These are phyloP conservation scores for Tachysurus fulvidraco DNA, from an alignment of 2,113 vertebrate genomes.

Conservation along the genomic window DNA sequence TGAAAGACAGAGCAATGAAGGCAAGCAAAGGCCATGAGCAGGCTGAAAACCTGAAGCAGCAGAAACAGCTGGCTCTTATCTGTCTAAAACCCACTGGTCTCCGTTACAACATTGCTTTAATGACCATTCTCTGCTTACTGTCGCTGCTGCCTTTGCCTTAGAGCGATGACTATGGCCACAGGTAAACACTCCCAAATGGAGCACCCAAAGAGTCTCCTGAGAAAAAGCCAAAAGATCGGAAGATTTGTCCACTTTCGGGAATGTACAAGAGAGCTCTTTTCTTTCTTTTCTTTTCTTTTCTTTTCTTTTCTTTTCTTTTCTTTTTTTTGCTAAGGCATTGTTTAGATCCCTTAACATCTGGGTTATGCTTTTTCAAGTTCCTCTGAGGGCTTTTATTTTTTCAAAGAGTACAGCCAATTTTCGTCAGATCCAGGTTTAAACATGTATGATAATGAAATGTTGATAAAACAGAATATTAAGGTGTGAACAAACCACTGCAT, in stretches of 20 bases:
- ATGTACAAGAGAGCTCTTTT: slow-evolving; percentile 1
- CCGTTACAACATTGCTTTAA: slow-evolving; percentile 51
- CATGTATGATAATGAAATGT: slow-evolving; percentile 22
- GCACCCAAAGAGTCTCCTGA: slow-evolving; percentile 46
- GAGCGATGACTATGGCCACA: slow-evolving; percentile 52
- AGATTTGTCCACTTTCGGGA: slow-evolving; percentile 26
- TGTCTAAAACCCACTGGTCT: slow-evolving; percentile 56
- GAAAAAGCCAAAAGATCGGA: slow-evolving; percentile 13
- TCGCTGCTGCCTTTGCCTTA: slow-evolving; percentile 36
- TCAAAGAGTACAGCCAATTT: background rate
- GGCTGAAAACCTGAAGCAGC: slow-evolving; percentile 37
- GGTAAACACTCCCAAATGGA: slow-evolving; percentile 62
- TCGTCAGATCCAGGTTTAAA: slow-evolving; percentile 8
- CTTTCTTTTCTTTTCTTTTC: background rate
- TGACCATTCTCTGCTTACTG: slow-evolving; percentile 54
- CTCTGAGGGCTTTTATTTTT: slow-evolving; percentile 22
- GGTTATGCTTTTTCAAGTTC: slow-evolving; percentile 9
- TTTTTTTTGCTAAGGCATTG: background rate
- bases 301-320: background rate
- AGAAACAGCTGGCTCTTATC: slow-evolving; percentile 69
- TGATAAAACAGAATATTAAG: slow-evolving; percentile 18
- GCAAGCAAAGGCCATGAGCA: background rate
- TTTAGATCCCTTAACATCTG: slow-evolving; percentile 20
- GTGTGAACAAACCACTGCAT: slow-evolving; percentile 46
- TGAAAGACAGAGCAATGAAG: slow-evolving; percentile 20